Conservation (phyloP, 2,797 vertebrate species). For the Valencia hispanica region DNA sequence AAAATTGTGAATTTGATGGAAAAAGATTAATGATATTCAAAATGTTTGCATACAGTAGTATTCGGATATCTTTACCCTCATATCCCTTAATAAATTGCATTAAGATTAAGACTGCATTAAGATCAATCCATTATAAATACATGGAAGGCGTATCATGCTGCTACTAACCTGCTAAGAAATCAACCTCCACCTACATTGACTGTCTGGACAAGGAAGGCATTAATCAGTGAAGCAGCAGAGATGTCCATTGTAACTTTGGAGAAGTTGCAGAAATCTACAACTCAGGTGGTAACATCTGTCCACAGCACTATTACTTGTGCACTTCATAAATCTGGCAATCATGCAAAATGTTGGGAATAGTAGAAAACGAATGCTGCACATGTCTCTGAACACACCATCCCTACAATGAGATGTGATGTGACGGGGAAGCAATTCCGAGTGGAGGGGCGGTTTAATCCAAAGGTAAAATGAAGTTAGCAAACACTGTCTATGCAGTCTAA, state of each 20-base stretch:
- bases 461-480: too few species aligned
- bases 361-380: not conserved
- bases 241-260: too few species aligned
- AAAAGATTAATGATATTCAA: not conserved
- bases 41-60: not conserved
- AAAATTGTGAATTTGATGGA: not conserved
- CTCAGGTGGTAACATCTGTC: too few species aligned
- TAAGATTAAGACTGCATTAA: too few species aligned
- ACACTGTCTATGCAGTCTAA: too few species aligned
- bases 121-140: not conserved
- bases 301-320: too few species aligned
- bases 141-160: not conserved
- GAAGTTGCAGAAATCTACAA: too few species aligned
- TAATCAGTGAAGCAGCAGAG: too few species aligned
- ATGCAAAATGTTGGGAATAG: not conserved
- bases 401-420: too few species aligned
- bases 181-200: too few species aligned
- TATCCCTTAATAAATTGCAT: not conserved
- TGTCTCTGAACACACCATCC: not conserved
- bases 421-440: too few species aligned
- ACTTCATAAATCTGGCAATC: not conserved
- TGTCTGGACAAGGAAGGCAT: not conserved
- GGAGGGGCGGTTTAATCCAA: too few species aligned
- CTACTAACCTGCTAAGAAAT: not conserved
- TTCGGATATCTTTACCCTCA: not conserved